phyloP scores from a whole-genome alignment of 92 coral and sea anemone genomes.

The Paramuricea clavata region DNA sequence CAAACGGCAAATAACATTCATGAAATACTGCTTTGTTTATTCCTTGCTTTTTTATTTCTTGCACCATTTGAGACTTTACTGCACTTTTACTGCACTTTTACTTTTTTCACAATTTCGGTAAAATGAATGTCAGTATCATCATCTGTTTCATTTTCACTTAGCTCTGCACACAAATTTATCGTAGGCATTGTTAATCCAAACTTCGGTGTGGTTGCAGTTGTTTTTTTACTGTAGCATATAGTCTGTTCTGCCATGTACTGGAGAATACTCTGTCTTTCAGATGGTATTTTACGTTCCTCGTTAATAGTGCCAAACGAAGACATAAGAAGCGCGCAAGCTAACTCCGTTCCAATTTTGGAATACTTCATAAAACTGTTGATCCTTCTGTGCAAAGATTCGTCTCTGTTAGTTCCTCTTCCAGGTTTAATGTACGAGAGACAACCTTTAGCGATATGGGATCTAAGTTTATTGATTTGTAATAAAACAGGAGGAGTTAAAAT shows the following conservation, averaged over 20 bases:
- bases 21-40: not conserved
- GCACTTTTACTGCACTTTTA: not conserved
- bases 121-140: not conserved
- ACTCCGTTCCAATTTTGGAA: constrained; percentile 25
- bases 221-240: not conserved
- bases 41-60: not conserved
- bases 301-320: not conserved
- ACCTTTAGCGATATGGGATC: constrained; percentile 62
- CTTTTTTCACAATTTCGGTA: not conserved
- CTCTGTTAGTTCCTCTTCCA: constrained; percentile 69
- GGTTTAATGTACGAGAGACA: constrained; percentile 71
- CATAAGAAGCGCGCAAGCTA: constrained; percentile 28
- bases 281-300: not conserved
- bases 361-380: constrained; percentile 56
- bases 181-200: constrained; percentile 20
- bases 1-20: not conserved
- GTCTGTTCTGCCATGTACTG: constrained; percentile 17
- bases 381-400: constrained; percentile 63
- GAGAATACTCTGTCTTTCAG: constrained; percentile 2
- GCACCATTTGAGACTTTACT: not conserved
- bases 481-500: constrained; percentile 10
- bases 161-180: not conserved
- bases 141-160: constrained; percentile 3
- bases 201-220: not conserved
- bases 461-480: constrained; percentile 54